Evolutionary conservation across 2,113 vertebrate genomes (phyloP).

Genomic region (Ophthalmolycus amberensis): DNA sequence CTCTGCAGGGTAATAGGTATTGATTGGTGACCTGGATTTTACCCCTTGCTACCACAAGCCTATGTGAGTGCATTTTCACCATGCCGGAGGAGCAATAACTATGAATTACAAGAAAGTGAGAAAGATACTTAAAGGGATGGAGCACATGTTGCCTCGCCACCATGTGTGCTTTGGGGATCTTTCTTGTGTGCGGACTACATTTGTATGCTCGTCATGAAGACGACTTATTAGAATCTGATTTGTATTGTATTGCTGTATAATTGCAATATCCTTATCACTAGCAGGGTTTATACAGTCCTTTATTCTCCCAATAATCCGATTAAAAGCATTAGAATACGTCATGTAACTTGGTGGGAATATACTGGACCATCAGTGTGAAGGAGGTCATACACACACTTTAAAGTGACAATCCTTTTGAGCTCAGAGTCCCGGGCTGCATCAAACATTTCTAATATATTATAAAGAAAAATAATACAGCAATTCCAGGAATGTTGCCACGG

Average conservation of each 20-base stretch:
- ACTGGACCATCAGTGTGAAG: neutral
- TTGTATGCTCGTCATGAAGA: neutral
- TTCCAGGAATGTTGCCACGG: too few relatives aligned
- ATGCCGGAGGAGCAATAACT: conserved; percentile 21
- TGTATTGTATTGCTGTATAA: neutral
- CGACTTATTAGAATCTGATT: neutral
- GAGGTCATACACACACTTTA: neutral
- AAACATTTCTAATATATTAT: too few relatives aligned
- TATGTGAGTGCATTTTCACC: conserved; percentile 39
- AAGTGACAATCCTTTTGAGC: too few relatives aligned
- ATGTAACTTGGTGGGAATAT: neutral
- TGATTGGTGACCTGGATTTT: conserved; percentile 72
- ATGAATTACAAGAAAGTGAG: conserved; percentile 25
- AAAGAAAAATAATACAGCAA: too few relatives aligned
- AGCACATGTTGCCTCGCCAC: neutral
- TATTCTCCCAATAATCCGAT: neutral
- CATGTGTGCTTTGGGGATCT: neutral
- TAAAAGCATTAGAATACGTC: conserved; percentile 1
- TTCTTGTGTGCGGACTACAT: neutral
- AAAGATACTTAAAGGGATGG: conserved; percentile 1
- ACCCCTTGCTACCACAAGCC: conserved; percentile 41
- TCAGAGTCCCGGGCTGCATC: too few relatives aligned
- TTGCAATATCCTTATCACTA: neutral
- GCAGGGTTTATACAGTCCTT: neutral
- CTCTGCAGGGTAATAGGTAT: conserved; percentile 67